A percentile compares a stretch with the other conserved stretches of the same genome.
phyloP scores from a whole-genome alignment of 2,888 invertebrate genomes.

The Halictus ligatus region DNA sequence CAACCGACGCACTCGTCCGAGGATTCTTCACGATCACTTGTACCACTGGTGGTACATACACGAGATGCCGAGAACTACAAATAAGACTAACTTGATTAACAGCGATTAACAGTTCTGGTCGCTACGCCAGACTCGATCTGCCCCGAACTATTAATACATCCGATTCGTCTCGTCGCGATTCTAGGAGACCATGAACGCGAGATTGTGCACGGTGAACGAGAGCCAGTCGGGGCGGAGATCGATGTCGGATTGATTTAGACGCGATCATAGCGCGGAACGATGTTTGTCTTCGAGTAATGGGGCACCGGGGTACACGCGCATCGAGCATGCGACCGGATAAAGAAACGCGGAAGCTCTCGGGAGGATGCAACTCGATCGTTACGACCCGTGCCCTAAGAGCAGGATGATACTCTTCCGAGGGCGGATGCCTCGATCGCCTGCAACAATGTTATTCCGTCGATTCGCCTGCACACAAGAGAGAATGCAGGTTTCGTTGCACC shows the following conservation, averaged over 20 bases:
- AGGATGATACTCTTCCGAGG: background rate
- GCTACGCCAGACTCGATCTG: background rate
- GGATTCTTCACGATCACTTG: background rate
- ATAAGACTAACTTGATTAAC: too few relatives aligned
- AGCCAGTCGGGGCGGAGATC: background rate
- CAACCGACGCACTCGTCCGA: background rate
- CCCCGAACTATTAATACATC: background rate
- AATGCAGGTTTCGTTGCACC: constrained; percentile 20
- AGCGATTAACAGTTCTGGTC: background rate
- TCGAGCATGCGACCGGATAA: constrained; percentile 33
- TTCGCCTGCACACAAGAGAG: constrained; percentile 1
- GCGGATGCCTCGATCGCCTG: background rate
- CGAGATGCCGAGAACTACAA: too few relatives aligned
- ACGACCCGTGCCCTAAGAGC: background rate
- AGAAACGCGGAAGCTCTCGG: constrained; percentile 10
- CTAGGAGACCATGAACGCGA: background rate
- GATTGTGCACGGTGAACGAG: background rate
- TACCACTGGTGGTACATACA: too few relatives aligned
- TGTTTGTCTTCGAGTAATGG: constrained; percentile 38
- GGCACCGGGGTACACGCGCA: constrained; percentile 38
- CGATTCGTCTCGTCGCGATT: background rate
- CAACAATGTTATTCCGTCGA: background rate
- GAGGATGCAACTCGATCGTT: constrained; percentile 7
- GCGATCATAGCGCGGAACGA: constrained; percentile 20
- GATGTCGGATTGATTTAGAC: background rate